Evolutionary conservation across 1,140 invertebrate genomes (phyloP), one percentile per base, ranked within the genome.

Genomic region (Tetramorium parvispinum): DNA sequence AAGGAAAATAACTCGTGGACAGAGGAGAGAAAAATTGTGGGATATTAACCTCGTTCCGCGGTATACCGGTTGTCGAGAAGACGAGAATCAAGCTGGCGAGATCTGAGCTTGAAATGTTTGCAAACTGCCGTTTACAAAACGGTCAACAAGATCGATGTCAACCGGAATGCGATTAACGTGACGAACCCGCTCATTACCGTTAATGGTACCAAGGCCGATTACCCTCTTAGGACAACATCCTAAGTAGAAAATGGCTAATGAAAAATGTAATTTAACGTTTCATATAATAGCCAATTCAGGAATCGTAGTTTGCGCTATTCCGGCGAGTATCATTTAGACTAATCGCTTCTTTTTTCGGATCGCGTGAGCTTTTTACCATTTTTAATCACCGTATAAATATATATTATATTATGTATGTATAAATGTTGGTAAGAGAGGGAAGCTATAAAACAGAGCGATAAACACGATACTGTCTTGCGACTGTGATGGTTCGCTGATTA

Each of bases 41-140:
- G 32, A 66, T 68, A 86, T 86, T 86, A 86, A 79, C 51, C 63
- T 70, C 63, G 16, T 81, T 81, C 18, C 76, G 32, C 59, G 43
- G 11, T 85, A 40, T 27, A 46, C 10, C 40, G 16, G 53, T 32
- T 57, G 55, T 76, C 82, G 75, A 55, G 21, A 16, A 5, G 16
- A 18, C n/a, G 24, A 10, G 49, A 86, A 71, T 73, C 79, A 61
- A 53, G 37, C 32, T 32, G n/a, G 49, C 37, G n/a, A 21, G 13
- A 21, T n/a, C 16, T 13, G 3, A 27, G 8, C 40, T 81, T 37
- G 63, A 59, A 61, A 85, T 40, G 46, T 61, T 73, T 61, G 27
- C 65, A 7, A 59, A 21, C 65, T 70, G 55, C 53, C 57, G 86
- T 85, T 83, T 85, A 82, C 51, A 53, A 78, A 57, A 79, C 13